Conservation (phyloP, 2,888 invertebrate species). For the Himalopsyche tibetana region DNA sequence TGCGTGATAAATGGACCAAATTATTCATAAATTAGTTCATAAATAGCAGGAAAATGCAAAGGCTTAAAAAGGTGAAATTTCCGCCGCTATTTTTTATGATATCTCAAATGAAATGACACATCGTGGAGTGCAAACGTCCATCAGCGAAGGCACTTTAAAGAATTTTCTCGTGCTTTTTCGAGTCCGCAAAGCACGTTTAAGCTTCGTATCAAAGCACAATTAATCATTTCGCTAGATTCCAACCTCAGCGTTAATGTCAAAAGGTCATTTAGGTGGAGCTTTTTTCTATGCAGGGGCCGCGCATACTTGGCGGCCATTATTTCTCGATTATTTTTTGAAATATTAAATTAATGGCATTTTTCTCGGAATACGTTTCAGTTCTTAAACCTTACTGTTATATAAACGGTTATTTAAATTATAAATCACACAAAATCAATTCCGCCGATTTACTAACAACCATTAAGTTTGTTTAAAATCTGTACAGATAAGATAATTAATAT, state of each 20-base stretch:
- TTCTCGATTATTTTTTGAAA: neutral
- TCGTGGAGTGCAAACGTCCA: slow-evolving; percentile 16
- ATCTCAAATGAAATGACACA: slow-evolving; percentile 2
- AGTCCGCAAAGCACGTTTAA: neutral
- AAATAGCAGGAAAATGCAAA: neutral
- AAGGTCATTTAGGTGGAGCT: slow-evolving; percentile 59
- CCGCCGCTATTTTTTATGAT: neutral
- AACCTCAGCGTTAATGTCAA: slow-evolving; percentile 55
- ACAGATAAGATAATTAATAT: too few relatives aligned
- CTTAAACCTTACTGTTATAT: too few relatives aligned
- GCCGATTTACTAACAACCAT: too few relatives aligned
- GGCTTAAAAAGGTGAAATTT: neutral
- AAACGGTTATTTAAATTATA: too few relatives aligned
- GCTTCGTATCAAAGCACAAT: slow-evolving; percentile 49
- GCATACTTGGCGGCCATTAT: neutral
- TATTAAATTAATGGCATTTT: too few relatives aligned
- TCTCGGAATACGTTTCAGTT: too few relatives aligned
- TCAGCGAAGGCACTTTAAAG: slow-evolving; percentile 34
- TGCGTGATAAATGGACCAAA: too few relatives aligned
- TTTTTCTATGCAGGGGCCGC: neutral
- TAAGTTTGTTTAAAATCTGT: too few relatives aligned
- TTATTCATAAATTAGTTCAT: too few relatives aligned
- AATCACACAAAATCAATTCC: too few relatives aligned
- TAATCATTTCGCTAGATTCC: slow-evolving; percentile 57
- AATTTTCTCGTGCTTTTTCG: neutral